Percentiles rank a stretch among this genome's conserved stretches.
phyloP scores from a whole-genome alignment of 2,797 vertebrate species.

The Cottoperca gobio region DNA sequence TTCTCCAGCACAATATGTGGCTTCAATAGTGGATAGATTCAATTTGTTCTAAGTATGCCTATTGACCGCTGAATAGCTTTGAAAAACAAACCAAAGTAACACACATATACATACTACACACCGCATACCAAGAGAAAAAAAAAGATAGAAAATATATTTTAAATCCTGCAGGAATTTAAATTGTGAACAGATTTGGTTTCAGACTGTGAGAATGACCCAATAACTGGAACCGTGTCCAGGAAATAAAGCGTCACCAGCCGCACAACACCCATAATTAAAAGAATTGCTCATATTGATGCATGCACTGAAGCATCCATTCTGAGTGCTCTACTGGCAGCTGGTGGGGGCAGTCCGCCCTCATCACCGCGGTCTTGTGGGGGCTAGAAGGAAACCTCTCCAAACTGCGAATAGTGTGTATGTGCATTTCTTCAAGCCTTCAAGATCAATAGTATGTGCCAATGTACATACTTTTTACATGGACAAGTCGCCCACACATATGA shows the following conservation, averaged over 20 bases:
- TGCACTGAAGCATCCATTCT: slow-evolving; percentile 77
- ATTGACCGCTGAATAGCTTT: slow-evolving; percentile 62
- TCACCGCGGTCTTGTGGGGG: slow-evolving; percentile 58
- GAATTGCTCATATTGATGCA: slow-evolving; percentile 84
- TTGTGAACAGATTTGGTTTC: slow-evolving; percentile 79
- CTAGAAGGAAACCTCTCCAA: slow-evolving; percentile 58
- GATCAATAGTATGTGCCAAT: slow-evolving; percentile 21
- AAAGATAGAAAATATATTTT: slow-evolving; percentile 60
- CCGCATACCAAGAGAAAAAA: slow-evolving; percentile 21
- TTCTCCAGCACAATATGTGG: slow-evolving; percentile 47
- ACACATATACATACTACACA: slow-evolving; percentile 29
- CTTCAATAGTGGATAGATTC: slow-evolving; percentile 49
- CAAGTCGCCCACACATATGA: slow-evolving; percentile 34
- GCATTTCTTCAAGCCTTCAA: slow-evolving; percentile 20
- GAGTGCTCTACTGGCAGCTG: slow-evolving; percentile 72
- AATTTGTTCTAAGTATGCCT: slow-evolving; percentile 68
- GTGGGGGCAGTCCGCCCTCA: slow-evolving; percentile 65
- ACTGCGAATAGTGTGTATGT: slow-evolving; percentile 34
- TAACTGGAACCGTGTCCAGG: slow-evolving; percentile 78
- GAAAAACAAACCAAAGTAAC: slow-evolving; percentile 58
- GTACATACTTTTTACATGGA: slow-evolving; percentile 37
- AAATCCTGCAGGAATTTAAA: slow-evolving; percentile 75
- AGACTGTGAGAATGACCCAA: slow-evolving; percentile 78
- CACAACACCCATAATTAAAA: slow-evolving; percentile 85
- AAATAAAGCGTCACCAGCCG: slow-evolving; percentile 77